A percentile compares a stretch with the other conserved stretches of the same genome.
These are phyloP conservation scores for Calidris pygmaea DNA, from an alignment of 2,113 vertebrate species.

Conservation along the genomic window DNA sequence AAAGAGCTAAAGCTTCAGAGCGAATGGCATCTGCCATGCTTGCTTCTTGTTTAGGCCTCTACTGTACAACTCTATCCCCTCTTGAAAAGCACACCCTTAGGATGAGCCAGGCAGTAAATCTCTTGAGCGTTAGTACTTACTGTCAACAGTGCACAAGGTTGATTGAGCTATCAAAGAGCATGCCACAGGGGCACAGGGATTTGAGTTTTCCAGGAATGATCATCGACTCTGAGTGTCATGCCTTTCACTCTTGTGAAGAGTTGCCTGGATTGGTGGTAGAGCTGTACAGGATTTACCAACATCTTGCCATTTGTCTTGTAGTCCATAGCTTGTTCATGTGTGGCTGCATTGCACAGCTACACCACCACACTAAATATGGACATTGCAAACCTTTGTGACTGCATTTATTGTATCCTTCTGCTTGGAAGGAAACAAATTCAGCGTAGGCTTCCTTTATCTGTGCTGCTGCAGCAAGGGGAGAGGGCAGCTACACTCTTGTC, in stretches of 20 bases:
- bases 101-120: background rate
- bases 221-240: too few relatives aligned
- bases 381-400: background rate
- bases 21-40: fast-evolving
- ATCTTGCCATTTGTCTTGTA: background rate
- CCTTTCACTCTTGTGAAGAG: background rate
- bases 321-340: background rate
- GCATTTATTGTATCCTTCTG: fast-evolving
- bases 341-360: background rate
- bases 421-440: background rate
- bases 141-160: background rate
- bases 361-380: fast-evolving
- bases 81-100: background rate
- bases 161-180: background rate
- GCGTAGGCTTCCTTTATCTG: background rate
- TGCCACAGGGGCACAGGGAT: background rate
- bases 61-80: background rate
- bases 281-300: background rate
- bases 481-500: background rate
- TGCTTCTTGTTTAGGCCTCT: background rate
- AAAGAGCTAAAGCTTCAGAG: background rate
- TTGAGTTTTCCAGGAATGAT: background rate
- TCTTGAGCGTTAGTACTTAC: background rate
- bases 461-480: background rate
- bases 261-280: background rate